phyloP scores from a whole-genome alignment of 2,797 vertebrate species.

The Gymnoscopelus braueri region DNA sequence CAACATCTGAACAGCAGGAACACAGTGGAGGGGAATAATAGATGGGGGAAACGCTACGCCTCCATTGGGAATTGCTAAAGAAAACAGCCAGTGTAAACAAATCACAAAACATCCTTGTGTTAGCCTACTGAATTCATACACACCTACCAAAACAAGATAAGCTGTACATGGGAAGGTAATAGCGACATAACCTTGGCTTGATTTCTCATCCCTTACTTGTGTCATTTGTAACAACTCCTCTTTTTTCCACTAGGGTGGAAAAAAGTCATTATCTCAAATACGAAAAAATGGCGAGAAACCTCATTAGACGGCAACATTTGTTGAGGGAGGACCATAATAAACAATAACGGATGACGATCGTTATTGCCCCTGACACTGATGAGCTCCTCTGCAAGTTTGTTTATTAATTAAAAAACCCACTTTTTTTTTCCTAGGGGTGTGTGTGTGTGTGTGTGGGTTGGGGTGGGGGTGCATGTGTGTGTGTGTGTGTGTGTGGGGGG shows the following conservation, averaged over 20 bases:
- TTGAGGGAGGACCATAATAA: conserved; percentile 98
- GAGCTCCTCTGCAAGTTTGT: conserved; percentile 99
- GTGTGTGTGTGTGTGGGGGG: conserved; percentile 4
- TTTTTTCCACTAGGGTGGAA: conserved; percentile 80
- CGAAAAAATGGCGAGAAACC: conserved; percentile 90
- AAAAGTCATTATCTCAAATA: conserved; percentile 96
- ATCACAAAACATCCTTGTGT: conserved; percentile 62
- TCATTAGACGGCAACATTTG: conserved; percentile 99
- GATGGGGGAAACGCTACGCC: conserved; percentile 66
- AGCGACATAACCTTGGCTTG: conserved; percentile 57
- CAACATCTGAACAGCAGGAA: conserved; percentile 76
- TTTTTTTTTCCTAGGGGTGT: conserved; percentile 70
- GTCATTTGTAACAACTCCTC: conserved; percentile 83
- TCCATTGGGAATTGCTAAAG: conserved; percentile 78
- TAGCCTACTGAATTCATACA: conserved; percentile 61
- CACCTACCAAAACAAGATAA: conserved; percentile 72
- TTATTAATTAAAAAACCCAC: conserved; percentile 99
- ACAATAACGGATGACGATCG: conserved; percentile 98
- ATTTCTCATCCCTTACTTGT: conserved; percentile 75
- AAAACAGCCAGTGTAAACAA: conserved; percentile 79
- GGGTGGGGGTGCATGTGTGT: conserved; percentile 16
- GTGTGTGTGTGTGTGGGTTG: background rate
- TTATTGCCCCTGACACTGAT: conserved; percentile 99
- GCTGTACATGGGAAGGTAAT: conserved; percentile 55
- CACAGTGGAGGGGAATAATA: conserved; percentile 69